A percentile compares a stretch with the other conserved stretches of the same genome.
Conservation (phyloP, 2,888 invertebrate species). For the Lottia scabra region DNA sequence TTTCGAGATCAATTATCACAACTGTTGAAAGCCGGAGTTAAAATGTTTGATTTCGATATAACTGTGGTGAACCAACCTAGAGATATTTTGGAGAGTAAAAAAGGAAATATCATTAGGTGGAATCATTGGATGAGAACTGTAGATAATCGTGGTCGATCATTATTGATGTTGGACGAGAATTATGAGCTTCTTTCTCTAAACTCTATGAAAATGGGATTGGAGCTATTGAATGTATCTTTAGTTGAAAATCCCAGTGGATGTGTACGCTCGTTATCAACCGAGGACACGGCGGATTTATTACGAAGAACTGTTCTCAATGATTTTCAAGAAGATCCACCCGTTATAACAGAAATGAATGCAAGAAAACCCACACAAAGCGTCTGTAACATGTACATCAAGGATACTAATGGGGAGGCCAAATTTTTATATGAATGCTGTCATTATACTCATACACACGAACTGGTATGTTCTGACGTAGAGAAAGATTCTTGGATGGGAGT, state of each 20-base stretch:
- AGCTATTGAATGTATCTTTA: conserved; percentile 40
- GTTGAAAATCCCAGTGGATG: conserved; percentile 47
- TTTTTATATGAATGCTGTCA: conserved; percentile 37
- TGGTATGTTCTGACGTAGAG: conserved; percentile 30
- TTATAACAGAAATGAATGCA: conserved; percentile 9
- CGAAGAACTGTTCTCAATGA: conserved; percentile 46
- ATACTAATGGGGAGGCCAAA: conserved; percentile 22
- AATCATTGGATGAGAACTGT: conserved; percentile 48
- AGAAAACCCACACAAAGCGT: conserved; percentile 21
- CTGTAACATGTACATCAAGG: conserved; percentile 38
- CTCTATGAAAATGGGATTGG: conserved; percentile 50
- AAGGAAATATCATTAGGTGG: background rate
- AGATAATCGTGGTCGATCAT: conserved; percentile 48
- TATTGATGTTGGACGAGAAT: conserved; percentile 55
- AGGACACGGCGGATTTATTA: conserved; percentile 26
- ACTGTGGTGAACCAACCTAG: background rate
- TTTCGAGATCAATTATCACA: background rate
- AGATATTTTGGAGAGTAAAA: background rate
- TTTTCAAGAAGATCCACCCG: conserved; percentile 33
- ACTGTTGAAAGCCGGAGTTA: background rate
- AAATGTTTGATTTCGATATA: background rate
- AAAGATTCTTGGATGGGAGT: conserved; percentile 44
- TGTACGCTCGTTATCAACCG: conserved; percentile 29
- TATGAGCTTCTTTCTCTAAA: conserved; percentile 53
- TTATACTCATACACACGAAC: conserved; percentile 8